These are phyloP conservation scores for Agriopis leucophaearia DNA, from an alignment of 2,888 invertebrate species.

Conservation along the genomic window DNA sequence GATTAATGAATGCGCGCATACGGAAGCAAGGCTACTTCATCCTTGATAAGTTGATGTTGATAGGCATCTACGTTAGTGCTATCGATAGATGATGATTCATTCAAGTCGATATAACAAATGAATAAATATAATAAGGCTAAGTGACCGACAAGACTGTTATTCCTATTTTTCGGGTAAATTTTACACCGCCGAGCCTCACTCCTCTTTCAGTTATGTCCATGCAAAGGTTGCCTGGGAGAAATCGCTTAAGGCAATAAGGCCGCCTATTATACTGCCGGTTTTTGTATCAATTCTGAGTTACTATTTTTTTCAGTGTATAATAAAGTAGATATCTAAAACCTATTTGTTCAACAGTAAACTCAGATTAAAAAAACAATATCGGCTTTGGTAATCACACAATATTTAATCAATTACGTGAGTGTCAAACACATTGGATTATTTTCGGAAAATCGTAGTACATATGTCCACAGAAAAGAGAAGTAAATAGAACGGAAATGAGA, in stretches of 20 bases:
- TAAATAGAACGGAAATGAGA: no score
- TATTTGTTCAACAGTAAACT: not conserved
- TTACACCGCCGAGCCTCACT: no score
- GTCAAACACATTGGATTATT: not conserved
- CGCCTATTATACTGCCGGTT: no score
- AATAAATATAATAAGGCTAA: not conserved
- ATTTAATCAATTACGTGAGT: constrained; percentile 6
- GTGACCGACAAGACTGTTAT: no score
- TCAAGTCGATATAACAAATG: not conserved
- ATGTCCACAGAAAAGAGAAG: no score
- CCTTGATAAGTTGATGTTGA: not conserved
- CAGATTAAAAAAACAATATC: not conserved
- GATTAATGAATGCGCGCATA: not conserved
- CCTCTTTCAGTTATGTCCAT: no score
- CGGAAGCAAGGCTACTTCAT: not conserved
- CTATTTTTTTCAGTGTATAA: no score
- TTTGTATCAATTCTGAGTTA: no score
- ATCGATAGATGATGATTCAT: not conserved
- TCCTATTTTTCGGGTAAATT: no score
- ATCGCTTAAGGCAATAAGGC: no score
- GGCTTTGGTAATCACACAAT: not conserved
- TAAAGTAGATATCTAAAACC: no score
- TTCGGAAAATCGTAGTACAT: not conserved
- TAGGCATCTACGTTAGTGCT: not conserved
- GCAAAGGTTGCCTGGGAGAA: no score